Percentiles rank a stretch among this genome's conserved stretches.
Evolutionary conservation across 1,140 invertebrate species (phyloP).

Genomic region (Brachionus calyciflorus): DNA sequence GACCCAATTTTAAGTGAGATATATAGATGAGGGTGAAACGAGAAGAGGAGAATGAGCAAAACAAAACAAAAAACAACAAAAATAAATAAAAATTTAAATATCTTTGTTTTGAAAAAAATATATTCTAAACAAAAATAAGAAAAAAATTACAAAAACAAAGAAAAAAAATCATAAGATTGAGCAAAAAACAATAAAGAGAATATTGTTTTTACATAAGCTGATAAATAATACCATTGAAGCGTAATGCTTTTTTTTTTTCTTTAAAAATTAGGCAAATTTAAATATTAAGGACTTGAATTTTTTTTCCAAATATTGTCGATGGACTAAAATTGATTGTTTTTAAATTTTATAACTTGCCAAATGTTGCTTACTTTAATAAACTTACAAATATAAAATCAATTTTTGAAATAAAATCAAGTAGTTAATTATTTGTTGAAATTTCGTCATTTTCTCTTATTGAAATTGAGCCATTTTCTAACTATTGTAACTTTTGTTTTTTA

Average conservation of each 20-base stretch:
- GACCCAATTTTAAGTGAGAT: too few relatives aligned
- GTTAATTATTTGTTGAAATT: too few relatives aligned
- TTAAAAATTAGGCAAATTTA: background rate
- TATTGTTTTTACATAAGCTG: background rate
- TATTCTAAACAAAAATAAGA: background rate
- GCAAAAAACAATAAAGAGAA: conserved; percentile 11
- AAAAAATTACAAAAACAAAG: background rate
- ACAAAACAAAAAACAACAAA: background rate
- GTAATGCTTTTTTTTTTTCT: background rate
- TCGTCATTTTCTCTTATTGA: too few relatives aligned
- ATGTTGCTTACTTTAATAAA: too few relatives aligned
- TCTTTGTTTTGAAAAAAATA: conserved; percentile 1
- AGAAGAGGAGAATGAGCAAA: background rate
- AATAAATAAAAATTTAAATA: background rate
- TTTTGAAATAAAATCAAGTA: too few relatives aligned
- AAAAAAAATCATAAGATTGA: conserved; percentile 32
- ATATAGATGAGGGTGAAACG: background rate
- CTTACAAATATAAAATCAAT: too few relatives aligned
- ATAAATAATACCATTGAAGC: conserved; percentile 29
- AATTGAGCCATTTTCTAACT: too few relatives aligned
- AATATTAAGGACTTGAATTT: too few relatives aligned
- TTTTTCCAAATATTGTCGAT: too few relatives aligned
- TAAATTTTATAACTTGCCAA: too few relatives aligned
- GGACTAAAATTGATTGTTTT: too few relatives aligned
- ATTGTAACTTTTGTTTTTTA: too few relatives aligned